Evolutionary conservation across 2,888 invertebrate genomes (phyloP), one percentile per base, ranked within the genome.

Genomic region (Synergus laeviventris): DNA sequence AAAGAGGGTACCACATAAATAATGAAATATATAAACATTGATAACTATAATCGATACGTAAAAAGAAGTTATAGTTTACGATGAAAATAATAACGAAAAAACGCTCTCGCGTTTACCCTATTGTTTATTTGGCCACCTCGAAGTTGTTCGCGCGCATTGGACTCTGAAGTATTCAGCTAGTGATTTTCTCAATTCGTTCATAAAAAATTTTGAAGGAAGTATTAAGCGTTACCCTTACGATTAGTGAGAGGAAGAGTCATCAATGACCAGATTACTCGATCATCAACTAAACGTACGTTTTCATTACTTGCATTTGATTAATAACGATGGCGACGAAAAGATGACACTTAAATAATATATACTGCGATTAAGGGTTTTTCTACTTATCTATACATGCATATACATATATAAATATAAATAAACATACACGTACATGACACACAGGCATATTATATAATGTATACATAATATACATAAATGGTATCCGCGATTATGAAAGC

Each of bases 231-330:
- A 78, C 78, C 79, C 82, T 84, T 84, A n/a, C 81, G 80, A 82
- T 80, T 84, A 82, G 81, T 84, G 82, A 84, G 82, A 83, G 79
- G 79, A 81, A 76, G 70, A 81, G 81, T 84, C 79, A 84, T 82
- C 78, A 77, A 74, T 76, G 74, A 81, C 74, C 81, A 78, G 82
- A 81, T 49, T 8, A 49, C n/a, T 49, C 49, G n/a, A 49, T n/a
- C 8, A 49, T 82, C 79, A 83, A 79, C 79, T 79, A 80, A 76
- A 81, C 77, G 77, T 81, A 83, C 84, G 82, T 81, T 84, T 85
- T 84, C 84, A 86, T 85, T 84, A 85, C 80, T 85, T 85, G 79
- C 82, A 85, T 85, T 85, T 82, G 84, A 81, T 86, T 83, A 82
- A 77, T 77, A 79, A 81, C 73, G 76, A 80, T 78, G 76, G 73